A percentile compares a stretch with the other conserved stretches of the same genome.
Conservation (phyloP, 2,797 vertebrate genomes). For the Meriones psammophilus region DNA sequence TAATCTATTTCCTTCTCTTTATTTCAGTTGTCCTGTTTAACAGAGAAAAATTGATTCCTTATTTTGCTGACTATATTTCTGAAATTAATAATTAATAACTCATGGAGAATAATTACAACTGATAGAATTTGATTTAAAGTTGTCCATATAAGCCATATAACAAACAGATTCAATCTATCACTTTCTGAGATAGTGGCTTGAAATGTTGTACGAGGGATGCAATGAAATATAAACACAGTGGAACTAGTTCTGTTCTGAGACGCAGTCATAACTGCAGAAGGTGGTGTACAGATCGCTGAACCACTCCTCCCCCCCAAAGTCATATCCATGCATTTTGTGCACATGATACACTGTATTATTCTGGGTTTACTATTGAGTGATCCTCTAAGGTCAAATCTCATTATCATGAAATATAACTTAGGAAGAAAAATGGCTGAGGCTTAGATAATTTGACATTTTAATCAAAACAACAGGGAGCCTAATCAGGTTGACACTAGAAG, state of each 20-base stretch:
- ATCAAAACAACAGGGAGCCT: constrained; percentile 59
- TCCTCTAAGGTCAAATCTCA: constrained; percentile 49
- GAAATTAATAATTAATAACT: constrained; percentile 71
- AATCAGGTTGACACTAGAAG: constrained; percentile 25
- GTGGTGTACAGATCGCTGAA: not conserved
- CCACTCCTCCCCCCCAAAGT: not conserved
- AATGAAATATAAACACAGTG: constrained; percentile 58
- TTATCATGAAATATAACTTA: constrained; percentile 72
- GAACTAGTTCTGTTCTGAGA: constrained; percentile 4
- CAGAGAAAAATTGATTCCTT: constrained; percentile 64
- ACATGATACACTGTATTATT: constrained; percentile 22
- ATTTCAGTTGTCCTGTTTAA: constrained; percentile 65
- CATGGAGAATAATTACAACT: constrained; percentile 68
- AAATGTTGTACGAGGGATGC: not conserved
- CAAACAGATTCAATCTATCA: constrained; percentile 51
- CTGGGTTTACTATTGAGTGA: constrained; percentile 57
- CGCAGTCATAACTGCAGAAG: not conserved
- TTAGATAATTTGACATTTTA: constrained; percentile 72
- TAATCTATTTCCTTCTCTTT: constrained; percentile 68
- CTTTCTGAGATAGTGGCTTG: constrained; percentile 46
- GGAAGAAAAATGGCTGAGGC: constrained; percentile 56
- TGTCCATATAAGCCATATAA: constrained; percentile 26
- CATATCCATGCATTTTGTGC: not conserved
- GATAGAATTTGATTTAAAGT: constrained; percentile 31
- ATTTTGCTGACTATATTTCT: constrained; percentile 50